phyloP scores from a whole-genome alignment of 1,140 invertebrate species.

The Cydia pomonella region DNA sequence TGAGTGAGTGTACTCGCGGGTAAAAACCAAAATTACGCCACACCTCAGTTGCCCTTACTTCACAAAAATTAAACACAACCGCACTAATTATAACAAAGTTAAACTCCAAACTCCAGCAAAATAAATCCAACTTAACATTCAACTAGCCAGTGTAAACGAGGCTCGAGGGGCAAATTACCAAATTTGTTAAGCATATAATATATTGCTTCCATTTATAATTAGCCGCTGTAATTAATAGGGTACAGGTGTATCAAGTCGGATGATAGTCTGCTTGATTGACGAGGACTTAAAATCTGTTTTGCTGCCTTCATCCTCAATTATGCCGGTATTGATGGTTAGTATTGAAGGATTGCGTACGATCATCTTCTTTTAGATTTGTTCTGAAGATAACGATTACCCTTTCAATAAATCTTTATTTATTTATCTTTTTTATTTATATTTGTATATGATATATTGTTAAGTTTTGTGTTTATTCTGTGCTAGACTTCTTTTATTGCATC shows the following conservation, averaged over 20 bases:
- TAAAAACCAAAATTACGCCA: neutral
- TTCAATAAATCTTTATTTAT: too few species aligned
- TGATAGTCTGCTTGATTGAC: slow-evolving; percentile 50
- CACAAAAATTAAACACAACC: neutral
- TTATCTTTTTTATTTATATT: too few species aligned
- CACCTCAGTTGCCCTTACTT: neutral
- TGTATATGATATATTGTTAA: too few species aligned
- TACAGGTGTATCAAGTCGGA: slow-evolving; percentile 55
- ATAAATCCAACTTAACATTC: slow-evolving; percentile 35
- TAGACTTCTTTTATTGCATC: too few species aligned
- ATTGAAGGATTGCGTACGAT: neutral
- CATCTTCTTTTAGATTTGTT: neutral
- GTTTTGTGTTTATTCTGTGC: too few species aligned
- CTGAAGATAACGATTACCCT: too few species aligned
- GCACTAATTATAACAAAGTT: neutral
- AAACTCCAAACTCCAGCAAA: neutral
- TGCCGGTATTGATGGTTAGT: slow-evolving; percentile 26
- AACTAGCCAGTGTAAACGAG: slow-evolving; percentile 35
- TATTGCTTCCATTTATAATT: slow-evolving; percentile 58
- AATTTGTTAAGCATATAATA: slow-evolving; percentile 54
- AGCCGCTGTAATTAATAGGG: slow-evolving; percentile 57
- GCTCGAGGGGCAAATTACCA: slow-evolving; percentile 42
- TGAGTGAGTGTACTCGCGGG: too few species aligned
- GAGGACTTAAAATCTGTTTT: slow-evolving; percentile 50
- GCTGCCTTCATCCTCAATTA: slow-evolving; percentile 33